phyloP scores from a whole-genome alignment of 2,113 vertebrate genomes.

The Mirounga angustirostris region DNA sequence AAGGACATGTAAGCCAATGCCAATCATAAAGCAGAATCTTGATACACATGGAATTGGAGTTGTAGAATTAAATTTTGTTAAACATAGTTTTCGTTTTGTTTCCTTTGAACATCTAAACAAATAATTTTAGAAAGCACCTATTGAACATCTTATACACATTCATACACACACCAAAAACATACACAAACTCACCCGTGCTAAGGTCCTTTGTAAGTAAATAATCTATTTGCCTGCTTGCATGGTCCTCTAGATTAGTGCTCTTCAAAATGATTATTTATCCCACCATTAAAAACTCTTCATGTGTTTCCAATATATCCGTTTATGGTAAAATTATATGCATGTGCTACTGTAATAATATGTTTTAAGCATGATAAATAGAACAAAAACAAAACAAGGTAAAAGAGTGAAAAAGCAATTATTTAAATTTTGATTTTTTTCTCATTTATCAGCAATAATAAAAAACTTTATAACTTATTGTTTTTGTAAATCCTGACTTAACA shows the following conservation, averaged over 20 bases:
- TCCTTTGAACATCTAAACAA: neutral
- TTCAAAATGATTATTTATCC: neutral
- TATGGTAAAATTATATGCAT: neutral
- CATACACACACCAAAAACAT: neutral
- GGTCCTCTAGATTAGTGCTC: neutral
- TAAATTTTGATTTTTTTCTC: neutral
- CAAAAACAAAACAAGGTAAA: neutral
- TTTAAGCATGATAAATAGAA: neutral
- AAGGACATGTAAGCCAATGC: neutral
- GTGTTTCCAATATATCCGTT: neutral
- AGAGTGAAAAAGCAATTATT: neutral
- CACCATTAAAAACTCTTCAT: neutral
- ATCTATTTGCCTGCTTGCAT: neutral
- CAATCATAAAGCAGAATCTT: neutral
- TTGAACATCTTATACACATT: neutral
- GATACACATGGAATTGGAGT: neutral
- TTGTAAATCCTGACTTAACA: neutral
- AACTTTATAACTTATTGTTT: neutral
- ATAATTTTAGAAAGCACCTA: neutral
- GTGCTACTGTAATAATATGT: neutral
- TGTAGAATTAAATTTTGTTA: neutral
- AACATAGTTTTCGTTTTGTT: neutral
- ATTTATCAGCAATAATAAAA: neutral
- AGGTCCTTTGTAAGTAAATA: neutral
- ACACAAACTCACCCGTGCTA: neutral